Base-by-base conservation (phyloP, 2,113 vertebrate genomes). In the Lepus europaeus region DNA sequence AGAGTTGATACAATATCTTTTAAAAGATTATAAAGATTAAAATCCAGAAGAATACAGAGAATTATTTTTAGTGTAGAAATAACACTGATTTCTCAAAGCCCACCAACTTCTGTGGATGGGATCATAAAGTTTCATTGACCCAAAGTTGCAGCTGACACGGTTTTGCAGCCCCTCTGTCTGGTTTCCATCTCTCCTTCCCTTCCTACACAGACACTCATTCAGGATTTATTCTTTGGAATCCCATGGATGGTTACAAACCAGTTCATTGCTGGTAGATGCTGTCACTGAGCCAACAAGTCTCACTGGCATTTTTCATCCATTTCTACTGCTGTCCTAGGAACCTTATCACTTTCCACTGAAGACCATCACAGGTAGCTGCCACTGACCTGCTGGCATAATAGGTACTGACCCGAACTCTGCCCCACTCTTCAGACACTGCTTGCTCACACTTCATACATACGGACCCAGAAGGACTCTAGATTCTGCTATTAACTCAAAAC, bases 141-240 rank as follows among this genome's bases (percentile, higher is more conserved):
- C 25, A 49, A 19, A 45, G 16, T 8, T 39, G 10, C 7, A 33
- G 20, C 0, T 22, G 13, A 20, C 31, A 9, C 6, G 16, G 8
- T 64, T 31, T 33, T 27, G 8, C 6, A 70, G 17, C 1, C 0
- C n/a, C 1, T 31, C 0, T 1, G 0, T 14, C n/a, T 23, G 20
- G 0, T 2, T 11, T 17, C 23, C 1, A n/a, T 9, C 27, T 1
- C 51, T 11, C 13, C 0, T 6, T 9, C 2, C 4, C 19, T 31
- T 61, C 1, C 19, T 22, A 63, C 4, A 10, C 17, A 33, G 6
- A n/a, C 13, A 33, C 22, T 8, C 29, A 16, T 27, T 69, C 49
- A 45, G 19, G 33, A 31, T 19, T 27, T 27, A 64, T 31, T 81
- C 39, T 3, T 29, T 20, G 13, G 53, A 14, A 1, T 27, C 61